Base-by-base conservation (phyloP, 1,140 invertebrate genomes). In the Drosophila micromelanica region DNA sequence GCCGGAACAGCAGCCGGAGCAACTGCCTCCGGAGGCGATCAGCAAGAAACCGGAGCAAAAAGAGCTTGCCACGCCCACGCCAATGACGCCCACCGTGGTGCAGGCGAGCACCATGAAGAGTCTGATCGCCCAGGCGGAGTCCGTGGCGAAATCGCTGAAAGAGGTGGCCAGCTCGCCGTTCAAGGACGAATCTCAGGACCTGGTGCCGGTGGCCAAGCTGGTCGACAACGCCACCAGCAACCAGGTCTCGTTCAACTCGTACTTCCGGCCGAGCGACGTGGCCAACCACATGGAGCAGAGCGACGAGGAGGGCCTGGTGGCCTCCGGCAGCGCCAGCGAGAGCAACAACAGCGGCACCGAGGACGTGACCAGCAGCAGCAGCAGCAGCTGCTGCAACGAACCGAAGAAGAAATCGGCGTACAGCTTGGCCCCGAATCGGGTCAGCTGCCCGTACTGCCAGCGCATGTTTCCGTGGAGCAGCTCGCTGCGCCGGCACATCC, bases 391-490 rank as follows among this genome's bases (percentile, higher is more conserved):
- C 35, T 17, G 59, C 74, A 73, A 60, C 8, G 37, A 93, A 93
- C 82, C 76, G 55, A 94, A 92, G 77, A 98, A 98, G 93, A 97
- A 97, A 75, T 98, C 97, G n/a, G 98, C 98, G 0, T 99, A 99
- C 91, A 98, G 97, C 30, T 94, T 98, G 82, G 98, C 98, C 0
- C 98, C 98, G 1, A 98, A 99, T 90, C 94, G 98, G 43, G 97
- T 97, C 0, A 95, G 96, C 8, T 99, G 98, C 91, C 97, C 97
- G 0, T 98, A 97, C 81, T 99, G 98, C 91, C 94, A 96, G 49
- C 94, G 98, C 23, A 97, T 97, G 82, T 99, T 99, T 91, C 98
- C 98, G 0, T 99, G 98, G 98, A 96, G 96, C 3, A 98, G 97
- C 11, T 99, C 98, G 0, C 93, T 99, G 9, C 94, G 97, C 3